Evolutionary conservation across 2,113 vertebrate species (phyloP).

Genomic region (Pantherophis guttatus): DNA sequence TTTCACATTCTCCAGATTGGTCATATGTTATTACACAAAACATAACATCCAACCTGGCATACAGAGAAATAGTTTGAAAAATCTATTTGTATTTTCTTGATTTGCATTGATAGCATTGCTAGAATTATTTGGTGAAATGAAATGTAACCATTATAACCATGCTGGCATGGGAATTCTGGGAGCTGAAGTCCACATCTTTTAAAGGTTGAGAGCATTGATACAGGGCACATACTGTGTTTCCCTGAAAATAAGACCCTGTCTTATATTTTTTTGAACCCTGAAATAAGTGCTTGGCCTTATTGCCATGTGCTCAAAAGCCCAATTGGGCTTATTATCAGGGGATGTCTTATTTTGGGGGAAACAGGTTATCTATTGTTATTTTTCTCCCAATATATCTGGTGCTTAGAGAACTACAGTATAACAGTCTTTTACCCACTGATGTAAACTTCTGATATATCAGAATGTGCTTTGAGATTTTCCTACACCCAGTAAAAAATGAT

Average conservation of each 20-base stretch:
- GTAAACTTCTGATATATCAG: neutral
- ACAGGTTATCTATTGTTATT: neutral
- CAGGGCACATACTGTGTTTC: neutral
- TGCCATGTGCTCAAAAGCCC: too few species aligned
- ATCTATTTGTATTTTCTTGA: neutral
- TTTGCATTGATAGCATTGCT: neutral
- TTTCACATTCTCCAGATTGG: neutral
- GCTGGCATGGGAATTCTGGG: neutral
- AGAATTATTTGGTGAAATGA: neutral
- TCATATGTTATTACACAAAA: neutral
- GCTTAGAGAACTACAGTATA: neutral
- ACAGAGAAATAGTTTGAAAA: neutral
- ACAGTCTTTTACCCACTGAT: neutral
- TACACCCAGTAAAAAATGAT: neutral
- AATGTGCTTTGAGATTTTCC: neutral
- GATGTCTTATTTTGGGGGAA: too few species aligned
- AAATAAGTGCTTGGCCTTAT: too few species aligned
- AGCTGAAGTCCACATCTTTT: neutral
- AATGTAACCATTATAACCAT: neutral
- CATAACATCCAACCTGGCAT: neutral
- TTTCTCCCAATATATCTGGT: neutral
- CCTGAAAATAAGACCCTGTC: too few species aligned
- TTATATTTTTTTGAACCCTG: too few species aligned
- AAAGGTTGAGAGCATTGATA: neutral
- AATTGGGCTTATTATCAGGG: too few species aligned